Percentiles rank a stretch among this genome's conserved stretches.
Evolutionary conservation across 2,888 invertebrate genomes (phyloP).

Genomic region (Epinotia ramella): DNA sequence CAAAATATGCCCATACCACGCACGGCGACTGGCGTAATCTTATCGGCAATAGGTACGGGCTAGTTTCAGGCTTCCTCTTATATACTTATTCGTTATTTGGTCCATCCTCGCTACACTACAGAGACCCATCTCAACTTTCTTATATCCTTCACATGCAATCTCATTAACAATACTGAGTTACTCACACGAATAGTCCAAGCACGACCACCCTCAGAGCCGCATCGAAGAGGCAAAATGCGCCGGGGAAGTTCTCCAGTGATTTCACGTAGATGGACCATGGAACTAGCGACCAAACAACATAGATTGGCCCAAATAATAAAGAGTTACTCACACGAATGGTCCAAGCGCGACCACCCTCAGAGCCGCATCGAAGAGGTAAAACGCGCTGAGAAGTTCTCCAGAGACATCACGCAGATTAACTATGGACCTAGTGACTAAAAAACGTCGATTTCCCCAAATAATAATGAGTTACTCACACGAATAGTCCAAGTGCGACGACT

Average conservation of each 20-base stretch:
- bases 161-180: not conserved
- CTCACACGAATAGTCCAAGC: not conserved
- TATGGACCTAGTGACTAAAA: too few species aligned
- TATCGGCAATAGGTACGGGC: too few species aligned
- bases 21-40: too few species aligned
- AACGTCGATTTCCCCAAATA: not conserved
- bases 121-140: too few species aligned
- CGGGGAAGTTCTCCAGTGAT: not conserved
- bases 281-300: too few species aligned
- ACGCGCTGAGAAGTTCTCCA: not conserved
- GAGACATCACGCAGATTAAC: not conserved
- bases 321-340: constrained; percentile 59
- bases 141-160: too few species aligned
- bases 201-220: not conserved
- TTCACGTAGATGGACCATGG: not conserved
- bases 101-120: too few species aligned
- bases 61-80: too few species aligned
- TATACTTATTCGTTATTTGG: too few species aligned
- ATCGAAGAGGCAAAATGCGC: not conserved
- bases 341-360: not conserved
- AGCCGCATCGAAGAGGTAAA: not conserved
- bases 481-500: constrained; percentile 72
- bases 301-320: not conserved
- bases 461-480: constrained; percentile 72
- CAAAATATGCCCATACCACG: too few species aligned